phyloP scores from a whole-genome alignment of 2,888 invertebrate genomes.

The Drosophila melanosoma region DNA sequence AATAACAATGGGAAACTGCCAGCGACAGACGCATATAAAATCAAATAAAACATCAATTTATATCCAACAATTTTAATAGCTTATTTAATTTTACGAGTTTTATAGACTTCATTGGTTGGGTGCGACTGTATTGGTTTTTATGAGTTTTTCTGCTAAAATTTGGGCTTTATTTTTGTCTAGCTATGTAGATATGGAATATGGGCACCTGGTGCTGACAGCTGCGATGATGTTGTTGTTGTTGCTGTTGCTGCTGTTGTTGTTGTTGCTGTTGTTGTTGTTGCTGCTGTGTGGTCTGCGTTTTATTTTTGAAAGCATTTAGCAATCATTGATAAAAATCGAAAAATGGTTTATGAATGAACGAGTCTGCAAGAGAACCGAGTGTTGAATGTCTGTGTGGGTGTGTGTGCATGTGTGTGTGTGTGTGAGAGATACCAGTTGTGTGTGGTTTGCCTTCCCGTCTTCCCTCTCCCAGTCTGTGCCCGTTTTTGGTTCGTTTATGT shows the following conservation, averaged over 20 bases:
- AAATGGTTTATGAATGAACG: conserved; percentile 76
- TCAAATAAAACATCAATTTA: conserved; percentile 51
- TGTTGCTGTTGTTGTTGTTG: conserved; percentile 23
- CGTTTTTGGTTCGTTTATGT: conserved; percentile 25
- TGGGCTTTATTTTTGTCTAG: conserved; percentile 28
- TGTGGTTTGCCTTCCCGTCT: neutral
- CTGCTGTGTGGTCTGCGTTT: conserved; percentile 58
- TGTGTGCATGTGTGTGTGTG: conserved; percentile 5
- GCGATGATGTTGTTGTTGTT: conserved; percentile 29
- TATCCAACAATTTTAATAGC: conserved; percentile 49
- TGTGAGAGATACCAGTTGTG: conserved; percentile 22
- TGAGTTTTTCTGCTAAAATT: conserved; percentile 43
- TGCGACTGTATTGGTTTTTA: conserved; percentile 16
- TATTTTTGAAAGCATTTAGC: conserved; percentile 76
- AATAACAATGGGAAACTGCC: conserved; percentile 15
- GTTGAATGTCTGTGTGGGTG: neutral
- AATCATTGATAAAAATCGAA: conserved; percentile 80
- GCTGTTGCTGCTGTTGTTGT: conserved; percentile 32
- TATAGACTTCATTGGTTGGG: conserved; percentile 9
- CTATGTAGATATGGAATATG: conserved; percentile 14
- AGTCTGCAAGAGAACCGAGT: conserved; percentile 6
- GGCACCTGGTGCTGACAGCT: conserved; percentile 61
- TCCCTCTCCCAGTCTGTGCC: conserved; percentile 5
- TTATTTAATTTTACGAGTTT: conserved; percentile 25
- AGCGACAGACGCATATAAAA: conserved; percentile 51